phyloP scores from a whole-genome alignment of 2,113 vertebrate genomes.

The Cryptotis parvus region DNA sequence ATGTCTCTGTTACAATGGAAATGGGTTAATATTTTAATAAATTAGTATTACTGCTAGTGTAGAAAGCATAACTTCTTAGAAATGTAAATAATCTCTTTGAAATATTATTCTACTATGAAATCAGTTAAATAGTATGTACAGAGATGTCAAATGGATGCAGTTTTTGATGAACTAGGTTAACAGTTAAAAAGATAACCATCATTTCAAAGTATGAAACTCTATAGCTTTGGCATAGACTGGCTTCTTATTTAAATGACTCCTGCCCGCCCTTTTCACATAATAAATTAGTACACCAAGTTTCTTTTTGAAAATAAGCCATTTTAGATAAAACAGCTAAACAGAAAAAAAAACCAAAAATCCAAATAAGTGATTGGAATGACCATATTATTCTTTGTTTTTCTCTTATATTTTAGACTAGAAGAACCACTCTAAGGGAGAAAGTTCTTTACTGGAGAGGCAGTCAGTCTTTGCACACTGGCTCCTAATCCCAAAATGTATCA shows the following conservation, averaged over 20 bases:
- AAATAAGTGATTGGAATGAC: background rate
- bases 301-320: background rate
- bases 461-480: background rate
- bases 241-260: background rate
- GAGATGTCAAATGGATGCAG: background rate
- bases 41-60: background rate
- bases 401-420: background rate
- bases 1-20: background rate
- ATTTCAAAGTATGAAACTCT: slow-evolving; percentile 19
- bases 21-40: background rate
- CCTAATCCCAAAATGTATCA: background rate
- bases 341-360: background rate
- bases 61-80: background rate
- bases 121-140: slow-evolving; percentile 7
- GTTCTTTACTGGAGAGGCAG: background rate
- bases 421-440: background rate
- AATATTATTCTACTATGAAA: background rate
- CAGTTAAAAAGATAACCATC: background rate
- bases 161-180: slow-evolving; percentile 29
- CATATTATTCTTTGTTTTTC: background rate
- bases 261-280: background rate
- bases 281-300: background rate
- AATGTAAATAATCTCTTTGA: background rate
- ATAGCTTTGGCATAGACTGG: background rate
- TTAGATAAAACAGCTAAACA: background rate